These are phyloP conservation scores for Hypocryptadius cinnamomeus DNA, from an alignment of 2,113 vertebrate species.

Conservation along the genomic window DNA sequence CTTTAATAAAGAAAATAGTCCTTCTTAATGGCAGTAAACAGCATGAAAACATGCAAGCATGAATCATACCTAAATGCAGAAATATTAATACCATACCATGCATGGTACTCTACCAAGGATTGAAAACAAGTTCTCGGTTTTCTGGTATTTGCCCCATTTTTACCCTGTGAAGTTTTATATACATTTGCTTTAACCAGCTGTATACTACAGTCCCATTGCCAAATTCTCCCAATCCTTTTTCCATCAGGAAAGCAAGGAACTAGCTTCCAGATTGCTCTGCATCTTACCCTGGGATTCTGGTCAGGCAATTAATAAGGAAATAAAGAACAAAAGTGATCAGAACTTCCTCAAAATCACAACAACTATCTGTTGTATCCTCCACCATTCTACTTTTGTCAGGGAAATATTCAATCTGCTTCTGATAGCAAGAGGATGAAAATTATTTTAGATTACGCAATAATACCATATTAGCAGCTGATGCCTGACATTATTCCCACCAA, in stretches of 20 bases:
- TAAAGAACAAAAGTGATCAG: background rate
- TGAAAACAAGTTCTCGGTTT: background rate
- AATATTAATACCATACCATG: background rate
- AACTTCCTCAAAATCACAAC: background rate
- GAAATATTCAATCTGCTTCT: background rate
- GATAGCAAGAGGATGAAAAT: background rate
- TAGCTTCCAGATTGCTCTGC: background rate
- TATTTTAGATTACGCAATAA: background rate
- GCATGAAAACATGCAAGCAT: background rate
- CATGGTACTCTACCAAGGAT: background rate
- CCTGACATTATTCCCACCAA: background rate
- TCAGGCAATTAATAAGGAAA: background rate
- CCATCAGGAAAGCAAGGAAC: background rate
- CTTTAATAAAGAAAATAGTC: too few species aligned
- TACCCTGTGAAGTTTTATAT: background rate
- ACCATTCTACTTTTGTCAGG: background rate
- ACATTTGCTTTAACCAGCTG: background rate
- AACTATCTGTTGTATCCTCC: background rate
- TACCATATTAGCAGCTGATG: background rate
- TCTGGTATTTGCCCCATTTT: background rate
- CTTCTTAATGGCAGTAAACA: background rate
- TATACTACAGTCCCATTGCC: background rate
- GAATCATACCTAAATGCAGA: background rate
- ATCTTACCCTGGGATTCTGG: background rate
- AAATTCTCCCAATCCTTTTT: background rate